These are phyloP conservation scores for Molanna angustata DNA, from an alignment of 2,888 invertebrate species.

Conservation along the genomic window DNA sequence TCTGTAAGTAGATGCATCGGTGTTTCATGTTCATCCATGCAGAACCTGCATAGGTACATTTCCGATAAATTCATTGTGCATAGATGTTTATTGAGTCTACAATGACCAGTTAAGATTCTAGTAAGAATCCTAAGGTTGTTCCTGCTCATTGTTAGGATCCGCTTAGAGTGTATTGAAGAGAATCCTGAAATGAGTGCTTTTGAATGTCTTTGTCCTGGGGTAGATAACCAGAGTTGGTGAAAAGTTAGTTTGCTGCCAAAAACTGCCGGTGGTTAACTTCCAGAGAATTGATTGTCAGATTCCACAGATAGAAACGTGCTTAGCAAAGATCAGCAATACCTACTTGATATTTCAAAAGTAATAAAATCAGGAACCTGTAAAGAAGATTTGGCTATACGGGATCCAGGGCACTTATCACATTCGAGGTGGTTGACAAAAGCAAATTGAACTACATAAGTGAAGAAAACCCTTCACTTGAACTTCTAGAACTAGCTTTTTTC, in stretches of 20 bases:
- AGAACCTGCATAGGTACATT: too few species aligned
- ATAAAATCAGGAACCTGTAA: not conserved
- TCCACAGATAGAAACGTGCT: not conserved
- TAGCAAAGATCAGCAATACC: not conserved
- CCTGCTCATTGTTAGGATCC: too few species aligned
- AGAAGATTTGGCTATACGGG: not conserved
- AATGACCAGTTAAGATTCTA: too few species aligned
- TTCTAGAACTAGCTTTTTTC: not conserved
- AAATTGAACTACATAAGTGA: not conserved
- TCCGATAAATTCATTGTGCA: too few species aligned
- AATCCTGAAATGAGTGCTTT: too few species aligned
- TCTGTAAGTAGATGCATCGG: too few species aligned
- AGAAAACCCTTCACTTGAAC: not conserved
- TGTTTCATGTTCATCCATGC: too few species aligned
- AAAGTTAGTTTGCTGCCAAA: not conserved
- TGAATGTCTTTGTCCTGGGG: too few species aligned
- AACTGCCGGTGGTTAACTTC: not conserved
- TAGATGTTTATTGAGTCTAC: too few species aligned
- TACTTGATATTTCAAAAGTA: not conserved
- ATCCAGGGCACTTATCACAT: not conserved
- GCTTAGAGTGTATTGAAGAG: too few species aligned
- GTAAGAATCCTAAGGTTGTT: too few species aligned
- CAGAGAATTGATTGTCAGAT: not conserved
- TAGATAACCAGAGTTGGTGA: too few species aligned
- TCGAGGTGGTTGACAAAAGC: not conserved